These are phyloP conservation scores for Cordilura impudica DNA, from an alignment of 2,888 invertebrate species.

Conservation along the genomic window DNA sequence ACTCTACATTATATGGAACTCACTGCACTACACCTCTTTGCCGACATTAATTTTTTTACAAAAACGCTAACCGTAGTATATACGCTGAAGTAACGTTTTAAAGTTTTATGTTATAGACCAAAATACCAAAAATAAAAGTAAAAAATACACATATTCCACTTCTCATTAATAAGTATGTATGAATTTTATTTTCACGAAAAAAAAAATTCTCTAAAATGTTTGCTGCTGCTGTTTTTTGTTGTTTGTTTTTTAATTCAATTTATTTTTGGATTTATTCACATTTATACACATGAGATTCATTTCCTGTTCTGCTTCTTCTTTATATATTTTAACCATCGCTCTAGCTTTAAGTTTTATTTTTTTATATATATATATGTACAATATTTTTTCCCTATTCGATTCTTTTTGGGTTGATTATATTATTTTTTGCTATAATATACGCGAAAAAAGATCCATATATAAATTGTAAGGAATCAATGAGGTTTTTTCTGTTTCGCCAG, in stretches of 20 bases:
- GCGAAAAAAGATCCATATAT: conserved; percentile 50
- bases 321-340: conserved; percentile 37
- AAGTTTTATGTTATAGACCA: conserved; percentile 37
- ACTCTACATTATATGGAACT: neutral
- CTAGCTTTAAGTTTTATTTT: conserved; percentile 26
- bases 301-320: conserved; percentile 59
- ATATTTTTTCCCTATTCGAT: conserved; percentile 13
- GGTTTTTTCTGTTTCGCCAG: conserved; percentile 26
- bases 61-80: conserved; percentile 34
- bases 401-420: conserved; percentile 33
- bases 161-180: neutral
- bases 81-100: conserved; percentile 54
- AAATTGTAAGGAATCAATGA: conserved; percentile 57
- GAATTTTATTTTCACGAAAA: neutral
- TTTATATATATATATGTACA: conserved; percentile 45
- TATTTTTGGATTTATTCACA: conserved; percentile 77
- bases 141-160: conserved; percentile 30
- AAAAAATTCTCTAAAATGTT: conserved; percentile 1
- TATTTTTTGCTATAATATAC: conserved; percentile 16
- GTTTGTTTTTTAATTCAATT: conserved; percentile 77
- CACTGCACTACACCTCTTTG: neutral
- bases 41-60: conserved; percentile 48
- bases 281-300: conserved; percentile 77
- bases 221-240: conserved; percentile 25
- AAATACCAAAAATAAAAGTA: too few species aligned